Evolutionary conservation across 2,113 vertebrate genomes (phyloP).

Genomic region (Smithornis capensis): DNA sequence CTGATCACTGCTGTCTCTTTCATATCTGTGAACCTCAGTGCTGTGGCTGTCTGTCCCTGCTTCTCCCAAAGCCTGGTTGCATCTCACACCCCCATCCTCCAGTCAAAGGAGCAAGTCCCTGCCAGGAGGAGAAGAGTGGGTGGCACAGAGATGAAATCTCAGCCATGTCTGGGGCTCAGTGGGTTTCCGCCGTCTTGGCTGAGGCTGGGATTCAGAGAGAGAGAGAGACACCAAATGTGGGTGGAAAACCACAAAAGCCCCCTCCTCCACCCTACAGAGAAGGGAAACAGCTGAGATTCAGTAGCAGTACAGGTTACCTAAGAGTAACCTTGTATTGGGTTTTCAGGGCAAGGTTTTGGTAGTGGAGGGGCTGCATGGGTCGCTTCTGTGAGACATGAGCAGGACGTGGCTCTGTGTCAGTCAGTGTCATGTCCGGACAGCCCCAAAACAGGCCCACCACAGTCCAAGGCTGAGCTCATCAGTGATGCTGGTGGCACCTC

Average conservation of each 20-base stretch:
- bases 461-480: not conserved
- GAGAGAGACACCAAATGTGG: slow-evolving; percentile 43
- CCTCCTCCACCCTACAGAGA: slow-evolving; percentile 33
- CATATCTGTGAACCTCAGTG: rapidly evolving
- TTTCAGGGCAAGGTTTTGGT: not conserved
- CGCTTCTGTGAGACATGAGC: not conserved
- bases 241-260: slow-evolving; percentile 68
- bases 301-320: not conserved
- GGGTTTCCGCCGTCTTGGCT: slow-evolving; percentile 61
- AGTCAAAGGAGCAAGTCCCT: not conserved
- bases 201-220: slow-evolving; percentile 62
- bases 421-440: not conserved
- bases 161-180: slow-evolving; percentile 46
- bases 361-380: not conserved
- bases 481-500: not conserved
- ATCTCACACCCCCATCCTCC: not conserved
- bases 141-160: slow-evolving; percentile 65
- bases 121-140: slow-evolving; percentile 43
- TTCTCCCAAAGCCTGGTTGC: not conserved
- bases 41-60: not conserved
- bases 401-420: not conserved
- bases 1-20: not conserved
- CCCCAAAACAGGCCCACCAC: not conserved
- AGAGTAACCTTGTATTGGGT: not conserved
- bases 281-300: slow-evolving; percentile 60